Conservation (phyloP, 2,113 vertebrate species). For the Piliocolobus tephrosceles region DNA sequence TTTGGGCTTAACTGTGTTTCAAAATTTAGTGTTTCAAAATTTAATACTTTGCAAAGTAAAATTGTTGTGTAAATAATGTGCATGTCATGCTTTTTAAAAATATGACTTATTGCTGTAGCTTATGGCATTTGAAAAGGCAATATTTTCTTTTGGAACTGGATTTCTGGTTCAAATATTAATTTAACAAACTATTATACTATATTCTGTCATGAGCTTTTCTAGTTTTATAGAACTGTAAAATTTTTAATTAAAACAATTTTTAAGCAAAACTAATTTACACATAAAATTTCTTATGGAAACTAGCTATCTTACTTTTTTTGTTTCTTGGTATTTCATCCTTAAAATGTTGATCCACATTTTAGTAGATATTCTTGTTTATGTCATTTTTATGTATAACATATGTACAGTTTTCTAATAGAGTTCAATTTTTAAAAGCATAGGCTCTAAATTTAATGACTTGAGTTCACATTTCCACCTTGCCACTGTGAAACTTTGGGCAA, state of each 20-base stretch:
- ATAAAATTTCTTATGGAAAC: conserved; percentile 30
- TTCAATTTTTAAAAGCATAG: conserved; percentile 32
- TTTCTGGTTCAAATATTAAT: conserved; percentile 28
- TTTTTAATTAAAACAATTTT: neutral
- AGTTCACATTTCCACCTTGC: neutral
- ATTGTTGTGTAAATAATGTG: neutral
- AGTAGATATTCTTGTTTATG: neutral
- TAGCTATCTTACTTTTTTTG: neutral
- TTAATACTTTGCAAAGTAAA: conserved; percentile 39
- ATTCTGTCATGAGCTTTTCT: conserved; percentile 24
- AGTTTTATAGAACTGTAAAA: conserved; percentile 33
- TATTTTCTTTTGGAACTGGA: conserved; percentile 15
- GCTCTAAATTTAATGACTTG: neutral
- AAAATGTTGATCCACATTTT: conserved; percentile 9
- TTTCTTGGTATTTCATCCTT: neutral
- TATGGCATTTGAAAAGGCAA: conserved; percentile 28
- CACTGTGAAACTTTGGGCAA: conserved; percentile 17
- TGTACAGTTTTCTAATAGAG: conserved; percentile 13
- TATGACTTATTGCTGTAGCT: neutral
- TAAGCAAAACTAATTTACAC: neutral
- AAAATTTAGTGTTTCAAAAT: conserved; percentile 27
- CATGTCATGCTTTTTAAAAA: conserved; percentile 41
- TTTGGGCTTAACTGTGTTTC: conserved; percentile 30
- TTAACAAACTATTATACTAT: conserved; percentile 12
- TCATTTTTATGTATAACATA: conserved; percentile 20